Percentiles rank a stretch among this genome's conserved stretches.
Evolutionary conservation across 1,140 invertebrate genomes (phyloP).

Genomic region (Leptinotarsa defecta): DNA sequence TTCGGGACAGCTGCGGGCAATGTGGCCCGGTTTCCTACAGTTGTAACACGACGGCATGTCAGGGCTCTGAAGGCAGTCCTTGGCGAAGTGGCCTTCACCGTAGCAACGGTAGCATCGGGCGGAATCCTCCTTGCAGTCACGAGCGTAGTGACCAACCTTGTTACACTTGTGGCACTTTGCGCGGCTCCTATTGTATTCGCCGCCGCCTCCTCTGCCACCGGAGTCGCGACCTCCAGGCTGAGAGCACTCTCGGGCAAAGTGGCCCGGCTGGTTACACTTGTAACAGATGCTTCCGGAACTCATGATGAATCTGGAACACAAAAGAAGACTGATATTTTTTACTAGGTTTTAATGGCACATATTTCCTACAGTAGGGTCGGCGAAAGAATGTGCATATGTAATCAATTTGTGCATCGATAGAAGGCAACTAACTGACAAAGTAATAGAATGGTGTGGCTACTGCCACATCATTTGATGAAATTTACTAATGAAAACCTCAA

Average conservation of each 20-base stretch:
- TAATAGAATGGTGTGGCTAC: too few species aligned
- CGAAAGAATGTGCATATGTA: too few species aligned
- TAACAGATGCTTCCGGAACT: conserved; percentile 81
- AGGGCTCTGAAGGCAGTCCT: conserved; percentile 82
- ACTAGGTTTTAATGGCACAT: too few species aligned
- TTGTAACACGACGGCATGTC: conserved; percentile 84
- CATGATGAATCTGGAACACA: conserved; percentile 57
- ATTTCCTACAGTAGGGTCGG: too few species aligned
- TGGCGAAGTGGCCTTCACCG: conserved; percentile 85
- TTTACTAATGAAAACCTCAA: too few species aligned
- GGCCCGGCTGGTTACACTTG: conserved; percentile 86
- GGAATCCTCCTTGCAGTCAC: conserved; percentile 86
- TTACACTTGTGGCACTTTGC: conserved; percentile 96
- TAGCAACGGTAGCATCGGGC: conserved; percentile 86
- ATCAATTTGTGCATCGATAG: too few species aligned
- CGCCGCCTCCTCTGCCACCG: conserved; percentile 62
- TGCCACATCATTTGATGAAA: too few species aligned
- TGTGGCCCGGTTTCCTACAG: conserved; percentile 87
- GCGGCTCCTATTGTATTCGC: conserved; percentile 62
- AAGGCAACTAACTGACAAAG: too few species aligned
- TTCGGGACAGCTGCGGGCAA: conserved; percentile 83
- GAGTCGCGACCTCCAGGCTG: conserved; percentile 64
- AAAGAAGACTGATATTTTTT: not conserved
- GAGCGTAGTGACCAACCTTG: conserved; percentile 88
- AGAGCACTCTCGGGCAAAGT: conserved; percentile 85